phyloP scores from a whole-genome alignment of 1,140 invertebrate genomes.

The Drosophila insularis region DNA sequence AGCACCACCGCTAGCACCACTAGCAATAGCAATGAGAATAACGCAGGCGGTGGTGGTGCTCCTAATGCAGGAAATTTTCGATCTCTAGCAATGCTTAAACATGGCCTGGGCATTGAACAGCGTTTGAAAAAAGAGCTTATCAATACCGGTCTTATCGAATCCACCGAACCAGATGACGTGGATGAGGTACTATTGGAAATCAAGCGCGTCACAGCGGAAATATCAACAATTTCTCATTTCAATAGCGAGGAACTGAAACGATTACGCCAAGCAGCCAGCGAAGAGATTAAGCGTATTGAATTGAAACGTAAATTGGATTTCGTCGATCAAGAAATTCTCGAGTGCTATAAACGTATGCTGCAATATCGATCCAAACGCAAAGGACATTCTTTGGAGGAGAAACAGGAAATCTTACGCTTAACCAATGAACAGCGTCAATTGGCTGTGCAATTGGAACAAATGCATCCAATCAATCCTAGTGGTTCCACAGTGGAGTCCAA shows the following conservation, averaged over 20 bases:
- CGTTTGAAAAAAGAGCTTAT: slow-evolving; percentile 93
- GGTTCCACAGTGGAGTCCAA: slow-evolving; percentile 33
- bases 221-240: slow-evolving; percentile 87
- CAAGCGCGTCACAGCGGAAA: slow-evolving; percentile 91
- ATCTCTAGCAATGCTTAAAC: slow-evolving; percentile 70
- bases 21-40: slow-evolving; percentile 82
- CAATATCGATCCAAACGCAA: slow-evolving; percentile 90
- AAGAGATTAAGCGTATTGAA: slow-evolving; percentile 87
- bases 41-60: slow-evolving; percentile 16
- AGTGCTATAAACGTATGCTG: slow-evolving; percentile 90
- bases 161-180: slow-evolving; percentile 85
- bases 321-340: slow-evolving; percentile 89
- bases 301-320: slow-evolving; percentile 87
- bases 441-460: slow-evolving; percentile 83
- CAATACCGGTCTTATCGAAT: slow-evolving; percentile 91
- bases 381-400: slow-evolving; percentile 90
- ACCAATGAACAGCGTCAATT: slow-evolving; percentile 85
- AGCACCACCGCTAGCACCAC: slow-evolving; percentile 64
- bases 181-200: slow-evolving; percentile 94
- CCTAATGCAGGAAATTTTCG: slow-evolving; percentile 58
- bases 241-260: slow-evolving; percentile 87
- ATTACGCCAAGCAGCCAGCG: slow-evolving; percentile 85
- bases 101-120: slow-evolving; percentile 87
- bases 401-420: slow-evolving; percentile 88
- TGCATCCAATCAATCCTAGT: slow-evolving; percentile 40